Conservation (phyloP, 2,797 vertebrate species). For the Iguana delicatissima region DNA sequence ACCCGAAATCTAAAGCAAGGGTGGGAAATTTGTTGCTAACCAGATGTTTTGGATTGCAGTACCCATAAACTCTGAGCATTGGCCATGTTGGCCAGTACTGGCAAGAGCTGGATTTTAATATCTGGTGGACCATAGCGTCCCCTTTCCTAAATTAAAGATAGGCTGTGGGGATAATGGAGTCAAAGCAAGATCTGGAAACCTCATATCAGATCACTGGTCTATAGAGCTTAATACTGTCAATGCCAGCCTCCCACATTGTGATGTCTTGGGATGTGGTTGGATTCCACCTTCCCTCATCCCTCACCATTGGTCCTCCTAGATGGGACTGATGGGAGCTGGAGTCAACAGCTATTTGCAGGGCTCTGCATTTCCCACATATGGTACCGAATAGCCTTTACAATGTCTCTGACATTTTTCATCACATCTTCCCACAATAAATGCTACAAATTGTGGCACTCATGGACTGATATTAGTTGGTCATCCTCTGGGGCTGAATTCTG, state of each 20-base stretch:
- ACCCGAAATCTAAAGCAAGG: too few species aligned
- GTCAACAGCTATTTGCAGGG: neutral
- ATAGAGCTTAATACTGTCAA: neutral
- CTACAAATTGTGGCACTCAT: neutral
- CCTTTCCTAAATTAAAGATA: neutral
- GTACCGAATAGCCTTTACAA: neutral
- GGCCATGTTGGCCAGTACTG: too few species aligned
- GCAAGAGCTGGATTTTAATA: neutral
- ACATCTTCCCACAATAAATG: neutral
- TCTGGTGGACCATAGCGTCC: neutral
- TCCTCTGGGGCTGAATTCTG: neutral
- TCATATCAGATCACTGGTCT: neutral
- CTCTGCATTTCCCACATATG: neutral
- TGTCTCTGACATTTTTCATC: neutral
- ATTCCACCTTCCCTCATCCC: neutral
- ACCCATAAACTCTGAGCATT: too few species aligned
- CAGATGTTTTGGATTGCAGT: too few species aligned
- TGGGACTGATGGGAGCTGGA: neutral
- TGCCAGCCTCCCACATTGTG: too few species aligned
- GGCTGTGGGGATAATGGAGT: too few species aligned
- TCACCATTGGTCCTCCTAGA: neutral
- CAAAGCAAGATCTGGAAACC: neutral
- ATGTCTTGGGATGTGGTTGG: neutral
- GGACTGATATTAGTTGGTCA: too few species aligned
- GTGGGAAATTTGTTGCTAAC: neutral